Base-by-base conservation (phyloP, 2,113 vertebrate genomes). In the Strix uralensis region DNA sequence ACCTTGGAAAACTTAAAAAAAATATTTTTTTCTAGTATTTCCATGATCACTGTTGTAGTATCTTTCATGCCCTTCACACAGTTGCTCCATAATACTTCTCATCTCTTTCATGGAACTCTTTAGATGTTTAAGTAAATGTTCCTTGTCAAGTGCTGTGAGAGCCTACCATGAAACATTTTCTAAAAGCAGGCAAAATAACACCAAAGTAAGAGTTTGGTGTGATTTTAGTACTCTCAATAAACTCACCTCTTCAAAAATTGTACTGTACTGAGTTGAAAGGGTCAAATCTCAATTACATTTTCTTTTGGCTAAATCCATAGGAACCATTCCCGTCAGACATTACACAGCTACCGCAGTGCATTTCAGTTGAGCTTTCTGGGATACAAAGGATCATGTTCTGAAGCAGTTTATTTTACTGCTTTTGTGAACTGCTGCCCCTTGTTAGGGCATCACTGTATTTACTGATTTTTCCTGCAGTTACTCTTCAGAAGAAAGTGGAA, bases 321-420 rank as follows among this genome's bases (percentile, higher is more conserved):
- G 74, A 90, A 47, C 36, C 47, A 22, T 93, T 95, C 79, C 79
- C 2, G 3, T 81, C 55, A 91, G 79, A 49, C 67, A 42, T 90
- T 94, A 83, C 82, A 55, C 57, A 90, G 71, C 75, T 96, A 94
- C 81, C 2, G 0, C 88, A 90, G 30, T 51, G 29, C n/a, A 36
- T 65, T 94, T 92, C 75, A 62, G 63, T 47, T 86, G 73, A 90
- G 80, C 67, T 92, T 86, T 90, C 71, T 66, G 78, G 63, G 58
- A 77, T 80, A 62, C 36, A 65, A 73, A 83, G 91, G 70, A 88
- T 96, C 70, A 34, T 74, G 57, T 94, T 95, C 77, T 90, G 15
- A 32, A 90, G 62, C 32, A 58, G 90, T 92, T 96, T 88, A 70
- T 94, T 94, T 93, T 92, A 81, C 83, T 88, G 59, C 55, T 90